Conservation (phyloP, 2,797 vertebrate genomes). For the Rachycentron canadum region DNA sequence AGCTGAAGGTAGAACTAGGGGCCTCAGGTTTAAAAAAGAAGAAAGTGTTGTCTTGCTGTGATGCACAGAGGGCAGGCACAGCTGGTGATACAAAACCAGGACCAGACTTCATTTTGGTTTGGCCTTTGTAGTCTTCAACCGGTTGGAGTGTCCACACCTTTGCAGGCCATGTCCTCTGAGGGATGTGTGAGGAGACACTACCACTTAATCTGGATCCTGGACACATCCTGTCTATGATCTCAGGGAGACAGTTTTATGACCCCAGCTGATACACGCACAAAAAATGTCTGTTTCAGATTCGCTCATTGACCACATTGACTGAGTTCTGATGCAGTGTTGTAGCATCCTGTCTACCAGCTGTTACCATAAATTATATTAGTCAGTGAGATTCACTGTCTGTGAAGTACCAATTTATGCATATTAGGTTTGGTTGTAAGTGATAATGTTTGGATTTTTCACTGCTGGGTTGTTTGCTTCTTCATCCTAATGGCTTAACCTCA, state of each 20-base stretch:
- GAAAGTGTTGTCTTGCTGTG: no score
- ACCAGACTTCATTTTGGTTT: no score
- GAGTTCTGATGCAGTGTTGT: not conserved
- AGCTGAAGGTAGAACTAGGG: no score
- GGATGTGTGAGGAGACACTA: not conserved
- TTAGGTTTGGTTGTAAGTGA: not conserved
- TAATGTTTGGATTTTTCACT: not conserved
- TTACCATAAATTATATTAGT: constrained; percentile 9
- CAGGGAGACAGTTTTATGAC: not conserved
- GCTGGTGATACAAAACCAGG: no score
- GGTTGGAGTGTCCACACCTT: no score
- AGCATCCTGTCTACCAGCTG: not conserved
- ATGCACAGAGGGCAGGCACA: no score
- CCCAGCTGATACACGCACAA: constrained; percentile 1
- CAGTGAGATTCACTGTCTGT: not conserved
- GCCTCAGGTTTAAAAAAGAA: no score
- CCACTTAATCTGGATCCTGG: not conserved
- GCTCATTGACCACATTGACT: constrained; percentile 8
- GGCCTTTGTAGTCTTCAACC: no score
- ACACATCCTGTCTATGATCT: constrained; percentile 9
- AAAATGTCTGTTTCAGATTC: constrained; percentile 3
- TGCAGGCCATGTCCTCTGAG: no score
- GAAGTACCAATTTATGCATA: not conserved
- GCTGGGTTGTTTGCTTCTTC: no score
- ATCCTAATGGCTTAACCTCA: no score